These are phyloP conservation scores for Dascillus cervinus DNA, from an alignment of 2,888 invertebrate genomes.

Conservation along the genomic window DNA sequence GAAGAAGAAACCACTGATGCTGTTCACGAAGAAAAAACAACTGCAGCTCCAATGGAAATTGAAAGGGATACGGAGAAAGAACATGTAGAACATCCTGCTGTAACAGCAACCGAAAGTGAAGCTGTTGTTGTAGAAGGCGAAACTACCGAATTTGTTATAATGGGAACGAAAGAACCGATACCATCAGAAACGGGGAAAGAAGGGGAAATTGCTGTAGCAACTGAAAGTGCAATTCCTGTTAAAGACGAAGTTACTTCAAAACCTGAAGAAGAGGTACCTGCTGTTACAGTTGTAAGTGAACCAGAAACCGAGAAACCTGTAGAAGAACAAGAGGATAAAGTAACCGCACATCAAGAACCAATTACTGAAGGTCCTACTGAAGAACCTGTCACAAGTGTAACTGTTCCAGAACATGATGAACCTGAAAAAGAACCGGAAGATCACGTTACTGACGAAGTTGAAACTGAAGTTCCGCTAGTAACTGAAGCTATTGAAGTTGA, in stretches of 20 bases:
- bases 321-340: slow-evolving; percentile 1
- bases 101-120: background rate
- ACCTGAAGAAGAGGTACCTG: slow-evolving; percentile 8
- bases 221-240: slow-evolving; percentile 1
- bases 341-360: background rate
- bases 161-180: too few relatives aligned
- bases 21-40: slow-evolving; percentile 9
- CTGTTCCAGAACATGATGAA: background rate
- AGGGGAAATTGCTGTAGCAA: slow-evolving; percentile 1
- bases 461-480: background rate
- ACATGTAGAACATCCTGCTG: slow-evolving; percentile 1
- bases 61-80: background rate
- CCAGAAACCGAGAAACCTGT: background rate
- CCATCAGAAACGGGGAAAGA: slow-evolving; percentile 4
- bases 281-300: slow-evolving; percentile 1
- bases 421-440: too few relatives aligned
- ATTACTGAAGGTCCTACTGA: background rate
- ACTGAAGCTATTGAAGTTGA: background rate
- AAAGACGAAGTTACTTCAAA: background rate
- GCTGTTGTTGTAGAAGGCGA: background rate
- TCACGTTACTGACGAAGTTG: background rate
- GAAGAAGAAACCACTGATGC: slow-evolving; percentile 8
- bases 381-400: background rate
- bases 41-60: slow-evolving; percentile 1
- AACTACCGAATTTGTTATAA: background rate